phyloP scores from a whole-genome alignment of 2,888 invertebrate genomes.

The Drosophila atripex region DNA sequence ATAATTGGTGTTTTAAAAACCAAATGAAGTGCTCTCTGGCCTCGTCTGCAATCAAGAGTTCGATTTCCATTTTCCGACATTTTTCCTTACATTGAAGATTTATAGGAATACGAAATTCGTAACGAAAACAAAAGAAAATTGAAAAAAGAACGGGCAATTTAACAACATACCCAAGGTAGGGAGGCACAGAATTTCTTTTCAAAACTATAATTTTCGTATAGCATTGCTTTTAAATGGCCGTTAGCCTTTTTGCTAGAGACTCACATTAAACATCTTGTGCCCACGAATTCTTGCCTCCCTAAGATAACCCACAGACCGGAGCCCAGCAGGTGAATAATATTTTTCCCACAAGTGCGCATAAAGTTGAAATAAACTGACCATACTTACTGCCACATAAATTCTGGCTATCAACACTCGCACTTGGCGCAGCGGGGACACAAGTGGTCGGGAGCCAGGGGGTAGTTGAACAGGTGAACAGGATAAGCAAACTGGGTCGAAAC shows the following conservation, averaged over 20 bases:
- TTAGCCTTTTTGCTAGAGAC: background rate
- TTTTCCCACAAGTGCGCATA: constrained; percentile 24
- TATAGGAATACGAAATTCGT: background rate
- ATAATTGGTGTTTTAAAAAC: constrained; percentile 45
- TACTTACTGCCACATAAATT: constrained; percentile 43
- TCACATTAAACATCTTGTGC: background rate
- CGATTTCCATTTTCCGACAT: constrained; percentile 1
- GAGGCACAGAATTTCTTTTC: background rate
- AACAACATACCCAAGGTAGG: background rate
- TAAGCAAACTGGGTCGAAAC: constrained; percentile 28
- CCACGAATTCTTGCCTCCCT: background rate
- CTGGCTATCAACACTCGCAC: constrained; percentile 37
- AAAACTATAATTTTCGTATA: background rate
- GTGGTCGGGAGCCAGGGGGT: background rate
- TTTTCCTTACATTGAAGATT: constrained; percentile 3
- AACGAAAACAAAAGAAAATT: background rate
- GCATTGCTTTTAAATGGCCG: background rate
- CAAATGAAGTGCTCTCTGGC: constrained; percentile 24
- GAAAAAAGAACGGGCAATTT: background rate
- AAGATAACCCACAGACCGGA: background rate
- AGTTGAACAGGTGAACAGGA: constrained; percentile 9
- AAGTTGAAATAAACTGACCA: constrained; percentile 37
- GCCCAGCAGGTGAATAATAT: constrained; percentile 38
- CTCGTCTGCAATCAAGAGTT: constrained; percentile 5
- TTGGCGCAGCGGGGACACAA: constrained; percentile 6